These are phyloP conservation scores for Bolborhynchus lineola DNA, from an alignment of 2,113 vertebrate genomes.

Conservation along the genomic window DNA sequence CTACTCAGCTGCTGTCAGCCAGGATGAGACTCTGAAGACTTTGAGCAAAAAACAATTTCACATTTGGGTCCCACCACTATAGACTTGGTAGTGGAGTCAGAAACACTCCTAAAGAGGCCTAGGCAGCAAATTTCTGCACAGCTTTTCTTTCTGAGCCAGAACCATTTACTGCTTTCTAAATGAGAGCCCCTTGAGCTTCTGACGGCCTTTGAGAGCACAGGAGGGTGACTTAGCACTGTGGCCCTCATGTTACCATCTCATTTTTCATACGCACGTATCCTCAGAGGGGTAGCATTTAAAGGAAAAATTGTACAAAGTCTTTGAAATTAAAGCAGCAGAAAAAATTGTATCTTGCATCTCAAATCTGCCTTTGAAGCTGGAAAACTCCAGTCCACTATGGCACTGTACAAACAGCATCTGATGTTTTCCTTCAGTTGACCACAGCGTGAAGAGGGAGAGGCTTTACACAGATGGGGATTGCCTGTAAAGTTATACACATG, in stretches of 20 bases:
- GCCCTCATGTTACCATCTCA: not conserved
- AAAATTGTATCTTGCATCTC: not conserved
- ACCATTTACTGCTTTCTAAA: not conserved
- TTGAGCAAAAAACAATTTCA: not conserved
- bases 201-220: not conserved
- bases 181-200: not conserved
- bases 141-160: not conserved
- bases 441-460: not conserved
- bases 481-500: not conserved
- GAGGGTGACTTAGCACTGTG: not conserved
- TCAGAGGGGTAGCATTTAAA: not conserved
- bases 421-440: not conserved
- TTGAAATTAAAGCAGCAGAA: conserved; percentile 7
- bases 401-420: not conserved
- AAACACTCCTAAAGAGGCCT: not conserved
- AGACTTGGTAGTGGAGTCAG: not conserved
- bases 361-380: not conserved
- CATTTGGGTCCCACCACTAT: not conserved
- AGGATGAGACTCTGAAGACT: not conserved
- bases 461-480: not conserved
- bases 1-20: not conserved
- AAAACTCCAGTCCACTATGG: not conserved
- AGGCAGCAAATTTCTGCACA: not conserved
- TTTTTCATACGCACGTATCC: not conserved
- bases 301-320: not conserved